A percentile compares a stretch with the other conserved stretches of the same genome.
These are phyloP conservation scores for Gracilinanus agilis DNA, from an alignment of 2,113 vertebrate species.

Conservation along the genomic window DNA sequence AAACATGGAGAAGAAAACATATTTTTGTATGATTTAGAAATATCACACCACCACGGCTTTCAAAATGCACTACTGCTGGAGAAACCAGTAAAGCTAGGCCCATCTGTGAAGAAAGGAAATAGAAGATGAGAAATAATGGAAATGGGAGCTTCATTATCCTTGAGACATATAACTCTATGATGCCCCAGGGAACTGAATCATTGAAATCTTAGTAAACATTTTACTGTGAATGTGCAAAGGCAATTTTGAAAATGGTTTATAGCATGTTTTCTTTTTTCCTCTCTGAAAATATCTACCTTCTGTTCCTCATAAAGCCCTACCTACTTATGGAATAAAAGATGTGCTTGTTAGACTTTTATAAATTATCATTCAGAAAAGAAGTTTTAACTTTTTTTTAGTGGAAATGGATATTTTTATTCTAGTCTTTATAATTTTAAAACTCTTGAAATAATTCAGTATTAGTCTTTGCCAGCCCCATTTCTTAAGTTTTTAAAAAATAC, in stretches of 20 bases:
- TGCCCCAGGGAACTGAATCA: conserved; percentile 24
- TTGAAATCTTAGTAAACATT: conserved; percentile 41
- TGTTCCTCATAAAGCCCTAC: background rate
- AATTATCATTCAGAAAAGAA: conserved; percentile 18
- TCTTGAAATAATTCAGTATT: conserved; percentile 6
- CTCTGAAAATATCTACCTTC: conserved; percentile 30
- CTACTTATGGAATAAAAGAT: conserved; percentile 32
- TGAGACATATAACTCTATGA: background rate
- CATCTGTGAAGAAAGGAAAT: conserved; percentile 5
- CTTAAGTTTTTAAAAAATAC: background rate
- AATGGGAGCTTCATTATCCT: background rate
- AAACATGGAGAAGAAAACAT: background rate
- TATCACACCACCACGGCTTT: conserved; percentile 3
- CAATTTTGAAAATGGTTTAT: background rate
- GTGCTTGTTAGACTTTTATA: conserved; percentile 25
- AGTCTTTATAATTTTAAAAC: background rate
- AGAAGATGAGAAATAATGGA: conserved; percentile 10
- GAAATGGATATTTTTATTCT: background rate
- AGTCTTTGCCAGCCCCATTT: background rate
- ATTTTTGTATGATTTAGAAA: background rate
- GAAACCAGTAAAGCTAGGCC: background rate
- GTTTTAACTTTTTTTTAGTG: conserved; percentile 15
- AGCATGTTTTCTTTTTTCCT: conserved; percentile 36
- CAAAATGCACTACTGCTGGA: background rate
- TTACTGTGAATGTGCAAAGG: background rate